phyloP scores from a whole-genome alignment of 1,140 invertebrate species.

The Neomicropteryx cornuta region DNA sequence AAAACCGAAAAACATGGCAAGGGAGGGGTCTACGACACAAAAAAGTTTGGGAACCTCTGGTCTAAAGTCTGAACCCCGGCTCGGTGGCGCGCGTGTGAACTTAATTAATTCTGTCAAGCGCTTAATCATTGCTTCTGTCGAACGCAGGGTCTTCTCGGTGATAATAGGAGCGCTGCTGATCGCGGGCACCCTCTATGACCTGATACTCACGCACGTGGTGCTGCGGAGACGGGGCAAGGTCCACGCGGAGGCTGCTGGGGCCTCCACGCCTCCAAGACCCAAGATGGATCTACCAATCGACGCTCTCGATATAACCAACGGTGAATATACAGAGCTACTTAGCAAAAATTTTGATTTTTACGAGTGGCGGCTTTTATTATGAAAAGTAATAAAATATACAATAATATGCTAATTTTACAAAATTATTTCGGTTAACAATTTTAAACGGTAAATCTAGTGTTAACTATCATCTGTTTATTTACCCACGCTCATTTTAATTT shows the following conservation, averaged over 20 bases:
- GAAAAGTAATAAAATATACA: slow-evolving; percentile 8
- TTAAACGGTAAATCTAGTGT: slow-evolving; percentile 2
- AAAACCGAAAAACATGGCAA: too few relatives aligned
- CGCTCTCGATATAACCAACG: slow-evolving; percentile 23
- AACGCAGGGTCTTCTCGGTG: too few relatives aligned
- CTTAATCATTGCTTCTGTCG: too few relatives aligned
- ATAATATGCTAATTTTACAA: background rate
- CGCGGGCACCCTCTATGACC: slow-evolving; percentile 48
- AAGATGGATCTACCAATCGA: slow-evolving; percentile 22
- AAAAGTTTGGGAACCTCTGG: too few relatives aligned
- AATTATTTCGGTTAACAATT: background rate
- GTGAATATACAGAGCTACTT: too few relatives aligned
- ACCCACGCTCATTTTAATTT: too few relatives aligned
- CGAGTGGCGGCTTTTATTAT: slow-evolving; percentile 11
- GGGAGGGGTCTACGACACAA: too few relatives aligned
- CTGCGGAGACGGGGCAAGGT: slow-evolving; percentile 12
- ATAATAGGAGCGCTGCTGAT: slow-evolving; percentile 45
- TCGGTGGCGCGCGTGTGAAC: too few relatives aligned
- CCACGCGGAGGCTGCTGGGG: slow-evolving; percentile 19
- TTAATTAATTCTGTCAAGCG: too few relatives aligned
- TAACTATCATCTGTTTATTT: slow-evolving; percentile 7
- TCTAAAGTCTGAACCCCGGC: too few relatives aligned
- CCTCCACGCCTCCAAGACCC: slow-evolving; percentile 23
- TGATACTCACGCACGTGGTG: slow-evolving; percentile 35
- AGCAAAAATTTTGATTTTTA: too few relatives aligned